A percentile compares a stretch with the other conserved stretches of the same genome.
phyloP scores from a whole-genome alignment of 92 coral and sea anemone species.

The Bergia puertoricense region DNA sequence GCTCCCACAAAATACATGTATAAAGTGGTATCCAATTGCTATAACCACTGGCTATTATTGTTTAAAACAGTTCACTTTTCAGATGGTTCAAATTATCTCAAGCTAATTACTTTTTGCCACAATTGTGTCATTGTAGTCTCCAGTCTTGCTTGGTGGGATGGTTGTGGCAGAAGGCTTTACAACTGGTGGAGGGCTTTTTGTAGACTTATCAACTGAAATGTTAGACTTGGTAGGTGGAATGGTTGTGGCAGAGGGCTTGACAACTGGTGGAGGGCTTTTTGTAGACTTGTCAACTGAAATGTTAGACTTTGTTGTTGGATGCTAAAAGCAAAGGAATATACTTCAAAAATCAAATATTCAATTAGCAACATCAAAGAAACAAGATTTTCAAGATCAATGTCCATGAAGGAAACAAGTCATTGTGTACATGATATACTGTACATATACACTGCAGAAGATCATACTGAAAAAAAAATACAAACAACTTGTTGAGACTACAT shows the following conservation, averaged over 20 bases:
- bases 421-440: no score
- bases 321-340: neutral
- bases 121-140: neutral
- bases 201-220: conserved; percentile 16
- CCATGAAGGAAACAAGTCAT: no score
- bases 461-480: no score
- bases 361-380: neutral
- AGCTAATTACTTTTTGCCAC: neutral
- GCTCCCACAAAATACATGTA: no score
- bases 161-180: neutral
- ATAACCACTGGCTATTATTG: neutral
- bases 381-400: neutral
- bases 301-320: conserved; percentile 9
- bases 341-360: no score
- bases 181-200: neutral
- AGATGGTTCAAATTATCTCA: neutral
- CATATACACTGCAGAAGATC: no score
- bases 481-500: no score
- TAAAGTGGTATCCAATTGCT: neutral
- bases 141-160: neutral
- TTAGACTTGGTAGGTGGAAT: neutral
- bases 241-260: neutral
- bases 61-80: neutral
- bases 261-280: neutral
- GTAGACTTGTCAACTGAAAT: neutral